Evolutionary conservation across 2,797 vertebrate genomes (phyloP).

Genomic region (Borostomias antarcticus): DNA sequence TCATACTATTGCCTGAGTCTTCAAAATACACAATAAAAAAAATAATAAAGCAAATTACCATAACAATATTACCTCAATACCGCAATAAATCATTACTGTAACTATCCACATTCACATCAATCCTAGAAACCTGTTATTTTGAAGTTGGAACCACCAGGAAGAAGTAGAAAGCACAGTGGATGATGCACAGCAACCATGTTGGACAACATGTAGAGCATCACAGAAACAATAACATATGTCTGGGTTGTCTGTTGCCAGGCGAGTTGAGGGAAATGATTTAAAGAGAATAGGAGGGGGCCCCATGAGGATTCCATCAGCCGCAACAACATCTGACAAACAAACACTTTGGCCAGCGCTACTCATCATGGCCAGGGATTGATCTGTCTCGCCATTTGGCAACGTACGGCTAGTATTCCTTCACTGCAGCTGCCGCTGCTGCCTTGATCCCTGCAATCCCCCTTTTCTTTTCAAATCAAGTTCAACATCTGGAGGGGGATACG

Average conservation of each 20-base stretch:
- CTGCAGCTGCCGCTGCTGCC: conserved; percentile 13
- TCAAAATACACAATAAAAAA: not conserved
- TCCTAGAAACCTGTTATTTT: not conserved
- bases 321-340: conserved; percentile 50
- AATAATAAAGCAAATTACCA: not conserved
- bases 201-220: not conserved
- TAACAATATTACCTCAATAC: not conserved
- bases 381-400: conserved; percentile 52
- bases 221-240: not conserved
- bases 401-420: conserved; percentile 34
- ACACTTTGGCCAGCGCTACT: conserved; percentile 25
- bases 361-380: conserved; percentile 35
- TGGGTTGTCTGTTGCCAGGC: not conserved
- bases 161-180: not conserved
- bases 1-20: not conserved
- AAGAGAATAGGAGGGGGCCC: conserved; percentile 39
- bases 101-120: no score
- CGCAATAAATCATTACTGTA: not conserved
- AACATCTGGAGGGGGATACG: conserved; percentile 60
- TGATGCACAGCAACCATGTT: not conserved
- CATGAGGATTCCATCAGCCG: conserved; percentile 32
- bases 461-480: conserved; percentile 69
- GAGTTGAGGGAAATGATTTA: conserved; percentile 23
- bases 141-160: not conserved
- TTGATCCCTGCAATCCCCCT: conserved; percentile 53